Percentiles rank a stretch among this genome's conserved stretches.
phyloP scores from a whole-genome alignment of 2,888 invertebrate genomes.

The Phortica okadai region DNA sequence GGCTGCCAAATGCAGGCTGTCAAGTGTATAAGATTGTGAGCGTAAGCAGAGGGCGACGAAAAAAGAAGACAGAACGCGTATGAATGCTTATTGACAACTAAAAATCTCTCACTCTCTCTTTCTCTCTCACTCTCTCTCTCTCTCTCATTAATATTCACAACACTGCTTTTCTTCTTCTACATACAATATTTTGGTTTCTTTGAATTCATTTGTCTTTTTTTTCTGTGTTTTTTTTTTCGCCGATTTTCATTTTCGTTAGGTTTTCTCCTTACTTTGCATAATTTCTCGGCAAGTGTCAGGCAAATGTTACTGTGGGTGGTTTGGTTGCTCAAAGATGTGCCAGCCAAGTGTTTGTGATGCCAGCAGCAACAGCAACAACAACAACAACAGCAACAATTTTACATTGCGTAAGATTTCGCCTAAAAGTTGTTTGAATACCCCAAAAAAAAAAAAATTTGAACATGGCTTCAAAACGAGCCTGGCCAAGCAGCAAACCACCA shows the following conservation, averaged over 20 bases:
- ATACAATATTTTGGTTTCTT: neutral
- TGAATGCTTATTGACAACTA: neutral
- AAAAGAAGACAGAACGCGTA: neutral
- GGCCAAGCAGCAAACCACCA: no score
- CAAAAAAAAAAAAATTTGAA: neutral
- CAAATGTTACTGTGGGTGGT: neutral
- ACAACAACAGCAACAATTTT: constrained; percentile 4
- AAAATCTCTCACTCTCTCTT: neutral
- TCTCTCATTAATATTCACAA: neutral
- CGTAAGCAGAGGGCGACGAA: neutral
- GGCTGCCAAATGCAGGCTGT: neutral
- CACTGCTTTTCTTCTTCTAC: constrained; percentile 2
- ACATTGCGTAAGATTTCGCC: constrained; percentile 28
- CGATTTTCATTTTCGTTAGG: neutral
- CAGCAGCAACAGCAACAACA: constrained; percentile 1
- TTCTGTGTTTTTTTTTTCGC: neutral
- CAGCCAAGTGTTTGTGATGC: neutral
- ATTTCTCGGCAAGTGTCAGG: constrained; percentile 7
- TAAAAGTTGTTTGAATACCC: neutral
- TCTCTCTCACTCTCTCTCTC: neutral
- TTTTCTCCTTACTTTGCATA: constrained; percentile 9
- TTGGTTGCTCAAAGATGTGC: no score
- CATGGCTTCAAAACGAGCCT: neutral
- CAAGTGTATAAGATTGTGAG: neutral
- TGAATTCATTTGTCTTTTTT: neutral